phyloP scores from a whole-genome alignment of 2,888 invertebrate genomes.

The Iselma pallidipennis region DNA sequence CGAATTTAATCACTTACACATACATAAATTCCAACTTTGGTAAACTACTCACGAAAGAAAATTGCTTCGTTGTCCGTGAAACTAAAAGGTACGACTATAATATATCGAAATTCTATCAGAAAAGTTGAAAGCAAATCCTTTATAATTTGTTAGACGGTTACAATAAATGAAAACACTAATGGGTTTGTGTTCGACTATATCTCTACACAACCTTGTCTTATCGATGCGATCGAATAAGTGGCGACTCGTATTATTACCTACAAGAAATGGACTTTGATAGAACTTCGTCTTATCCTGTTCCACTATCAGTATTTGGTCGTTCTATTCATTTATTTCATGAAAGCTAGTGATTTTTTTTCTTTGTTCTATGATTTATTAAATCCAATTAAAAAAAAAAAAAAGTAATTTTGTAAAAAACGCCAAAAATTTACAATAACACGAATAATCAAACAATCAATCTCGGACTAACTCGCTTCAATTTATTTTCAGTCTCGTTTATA shows the following conservation, averaged over 20 bases:
- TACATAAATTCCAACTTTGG: background rate
- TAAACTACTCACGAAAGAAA: background rate
- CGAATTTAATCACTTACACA: background rate
- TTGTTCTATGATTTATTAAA: background rate
- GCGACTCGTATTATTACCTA: background rate
- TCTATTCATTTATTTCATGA: background rate
- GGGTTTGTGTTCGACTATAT: background rate
- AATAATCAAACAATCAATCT: too few relatives aligned
- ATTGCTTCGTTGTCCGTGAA: background rate
- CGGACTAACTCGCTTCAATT: background rate
- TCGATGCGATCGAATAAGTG: background rate
- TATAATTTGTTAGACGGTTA: background rate
- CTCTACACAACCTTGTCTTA: background rate
- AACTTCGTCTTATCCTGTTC: background rate
- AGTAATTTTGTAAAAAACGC: background rate
- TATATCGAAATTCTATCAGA: background rate
- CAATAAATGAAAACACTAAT: constrained; percentile 5
- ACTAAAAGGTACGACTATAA: background rate
- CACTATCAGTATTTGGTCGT: background rate
- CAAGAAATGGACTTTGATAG: background rate
- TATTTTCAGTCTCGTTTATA: background rate
- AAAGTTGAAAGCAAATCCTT: background rate
- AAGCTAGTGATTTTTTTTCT: background rate
- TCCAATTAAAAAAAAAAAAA: background rate
- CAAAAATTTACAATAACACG: background rate